Base-by-base conservation (phyloP, 2,888 invertebrate species). In the Pachydiplax longipennis region DNA sequence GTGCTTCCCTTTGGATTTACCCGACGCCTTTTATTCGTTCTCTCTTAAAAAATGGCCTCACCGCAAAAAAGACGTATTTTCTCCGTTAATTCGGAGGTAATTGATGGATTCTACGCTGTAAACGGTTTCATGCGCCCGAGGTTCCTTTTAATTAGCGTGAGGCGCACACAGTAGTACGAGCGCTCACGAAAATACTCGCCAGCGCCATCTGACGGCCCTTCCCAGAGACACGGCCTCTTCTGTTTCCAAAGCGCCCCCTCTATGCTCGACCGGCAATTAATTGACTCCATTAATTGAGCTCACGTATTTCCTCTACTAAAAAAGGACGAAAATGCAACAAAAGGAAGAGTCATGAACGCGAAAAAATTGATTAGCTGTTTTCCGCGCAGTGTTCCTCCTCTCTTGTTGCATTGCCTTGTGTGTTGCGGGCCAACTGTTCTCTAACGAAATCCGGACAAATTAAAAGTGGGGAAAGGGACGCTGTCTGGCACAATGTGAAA, bases 201-300 rank as follows among this genome's bases (percentile, higher is more conserved):
- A 81, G n/a, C n/a, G 35, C 61, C 61, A n/a, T 35, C 83, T 10
- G 65, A 37, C 37, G 18, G 61, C 61, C 35, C 1, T 0, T 37
- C 37, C 10, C 40, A 2, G 31, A 83, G 58, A 25, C 81, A 73
- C 73, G 12, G 15, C 44, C n/a, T 37, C 87, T 58, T 58, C 53
- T 87, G 35, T 22, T 40, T 4, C 40, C 8, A 37, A 65, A 22
- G 18, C 22, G 13, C 40, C 37, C 81, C 18, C 37, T 61, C 5
- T 65, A 37, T n/a, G 87, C 40, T 87, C 65, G 87, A n/a, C 8
- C 37, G 37, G 87, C 73, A 61, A 87, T 37, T 53, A 65, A 87
- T 61, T 37, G 35, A 87, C n/a, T 87, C 87, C 35, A 87, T 87
- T 37, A 65, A 87, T 37, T 65, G 87, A 65, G 87, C 22, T 37